Evolutionary conservation across 2,888 invertebrate genomes (phyloP).

Genomic region (Sarcophaga rosellei): DNA sequence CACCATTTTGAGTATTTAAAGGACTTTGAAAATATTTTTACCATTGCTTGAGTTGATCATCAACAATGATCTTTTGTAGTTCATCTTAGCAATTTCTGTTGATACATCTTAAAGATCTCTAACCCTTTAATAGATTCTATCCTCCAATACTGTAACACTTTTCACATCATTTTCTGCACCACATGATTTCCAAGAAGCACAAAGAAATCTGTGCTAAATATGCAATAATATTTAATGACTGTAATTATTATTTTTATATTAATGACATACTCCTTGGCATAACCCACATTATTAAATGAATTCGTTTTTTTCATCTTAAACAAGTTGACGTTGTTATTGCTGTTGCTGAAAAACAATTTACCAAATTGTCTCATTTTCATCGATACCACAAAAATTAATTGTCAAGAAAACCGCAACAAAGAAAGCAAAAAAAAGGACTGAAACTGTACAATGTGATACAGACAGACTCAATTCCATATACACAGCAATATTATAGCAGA

Average conservation of each 20-base stretch:
- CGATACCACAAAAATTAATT: slow-evolving; percentile 38
- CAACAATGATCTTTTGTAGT: no score
- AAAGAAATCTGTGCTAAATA: not conserved
- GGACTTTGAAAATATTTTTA: no score
- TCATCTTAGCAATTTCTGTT: no score
- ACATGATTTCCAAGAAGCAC: not conserved
- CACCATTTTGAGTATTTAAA: no score
- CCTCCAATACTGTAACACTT: no score
- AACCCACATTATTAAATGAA: not conserved
- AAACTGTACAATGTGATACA: no score
- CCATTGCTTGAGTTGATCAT: no score
- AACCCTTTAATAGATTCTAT: no score
- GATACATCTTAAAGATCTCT: no score
- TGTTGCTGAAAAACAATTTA: slow-evolving; percentile 18
- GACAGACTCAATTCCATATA: no score
- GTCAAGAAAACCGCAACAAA: slow-evolving; percentile 9
- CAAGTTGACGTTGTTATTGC: not conserved
- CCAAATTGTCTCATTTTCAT: slow-evolving; percentile 23
- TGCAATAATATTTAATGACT: not conserved
- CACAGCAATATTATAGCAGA: no score
- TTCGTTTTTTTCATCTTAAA: not conserved
- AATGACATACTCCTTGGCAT: not conserved
- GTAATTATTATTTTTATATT: not conserved
- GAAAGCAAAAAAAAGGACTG: not conserved
- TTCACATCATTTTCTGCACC: not conserved